Conservation (phyloP, 1,140 invertebrate genomes). For the Phortica variegata region DNA sequence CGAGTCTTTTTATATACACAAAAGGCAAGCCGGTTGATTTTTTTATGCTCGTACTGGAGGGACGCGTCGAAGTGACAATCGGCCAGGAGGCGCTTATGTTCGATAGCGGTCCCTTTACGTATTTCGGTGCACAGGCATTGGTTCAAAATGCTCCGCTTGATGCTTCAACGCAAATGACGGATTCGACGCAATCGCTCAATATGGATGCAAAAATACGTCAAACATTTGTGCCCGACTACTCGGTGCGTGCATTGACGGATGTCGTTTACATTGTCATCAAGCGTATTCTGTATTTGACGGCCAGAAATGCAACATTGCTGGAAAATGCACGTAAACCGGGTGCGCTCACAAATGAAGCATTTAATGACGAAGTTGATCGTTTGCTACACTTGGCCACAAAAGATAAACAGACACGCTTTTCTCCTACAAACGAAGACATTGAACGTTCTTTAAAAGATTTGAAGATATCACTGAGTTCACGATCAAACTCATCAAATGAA, state of each 20-base stretch:
- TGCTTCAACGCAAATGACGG: conserved; percentile 63
- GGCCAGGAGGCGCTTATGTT: conserved; percentile 86
- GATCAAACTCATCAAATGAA: too few relatives aligned
- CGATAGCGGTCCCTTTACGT: conserved; percentile 93
- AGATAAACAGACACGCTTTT: conserved; percentile 30
- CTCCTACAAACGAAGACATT: too few relatives aligned
- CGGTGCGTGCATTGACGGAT: conserved; percentile 80
- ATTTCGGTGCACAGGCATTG: conserved; percentile 86
- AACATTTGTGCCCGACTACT: conserved; percentile 90
- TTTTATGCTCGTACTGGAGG: conserved; percentile 92
- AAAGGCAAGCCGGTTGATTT: conserved; percentile 87
- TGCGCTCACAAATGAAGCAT: conserved; percentile 62
- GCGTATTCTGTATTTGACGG: conserved; percentile 81
- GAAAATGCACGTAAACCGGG: conserved; percentile 65
- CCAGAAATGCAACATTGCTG: conserved; percentile 81
- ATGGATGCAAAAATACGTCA: conserved; percentile 74
- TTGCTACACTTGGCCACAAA: conserved; percentile 47
- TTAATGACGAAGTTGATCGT: conserved; percentile 76
- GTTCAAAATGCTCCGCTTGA: conserved; percentile 66
- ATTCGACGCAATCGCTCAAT: conserved; percentile 78
- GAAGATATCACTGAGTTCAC: too few relatives aligned
- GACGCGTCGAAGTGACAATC: conserved; percentile 84
- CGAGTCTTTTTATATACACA: conserved; percentile 73
- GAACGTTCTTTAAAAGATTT: too few relatives aligned
- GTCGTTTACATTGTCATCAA: conserved; percentile 81